Percentiles rank a stretch among this genome's conserved stretches.
Evolutionary conservation across 2,113 vertebrate species (phyloP).

Genomic region (Azemiops feae): DNA sequence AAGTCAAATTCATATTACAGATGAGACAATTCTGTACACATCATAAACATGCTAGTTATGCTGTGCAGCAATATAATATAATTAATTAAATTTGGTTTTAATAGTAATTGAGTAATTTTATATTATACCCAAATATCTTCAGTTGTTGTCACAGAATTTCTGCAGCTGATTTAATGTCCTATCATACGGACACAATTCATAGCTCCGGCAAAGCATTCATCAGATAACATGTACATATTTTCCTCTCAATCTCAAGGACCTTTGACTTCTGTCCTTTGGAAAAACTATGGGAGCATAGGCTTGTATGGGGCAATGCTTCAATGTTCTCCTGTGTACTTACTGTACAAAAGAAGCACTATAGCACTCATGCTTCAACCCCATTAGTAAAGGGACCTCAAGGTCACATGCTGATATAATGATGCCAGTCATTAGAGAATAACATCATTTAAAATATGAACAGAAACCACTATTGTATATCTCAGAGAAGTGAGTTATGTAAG

Average conservation of each 20-base stretch:
- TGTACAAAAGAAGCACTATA: constrained; percentile 36
- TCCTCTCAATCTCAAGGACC: constrained; percentile 1
- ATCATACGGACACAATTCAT: not conserved
- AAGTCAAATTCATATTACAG: not conserved
- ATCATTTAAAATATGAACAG: constrained; percentile 25
- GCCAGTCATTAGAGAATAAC: constrained; percentile 39
- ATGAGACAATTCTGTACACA: not conserved
- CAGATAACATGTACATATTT: constrained; percentile 36
- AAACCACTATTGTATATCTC: constrained; percentile 5
- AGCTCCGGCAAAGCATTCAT: constrained; percentile 24
- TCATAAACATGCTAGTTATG: not conserved
- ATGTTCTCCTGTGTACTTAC: constrained; percentile 27
- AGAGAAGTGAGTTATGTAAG: not conserved
- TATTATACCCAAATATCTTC: not conserved
- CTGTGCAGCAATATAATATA: constrained; percentile 1
- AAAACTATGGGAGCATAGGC: constrained; percentile 13
- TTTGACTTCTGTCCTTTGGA: constrained; percentile 44
- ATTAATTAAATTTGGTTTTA: constrained; percentile 1
- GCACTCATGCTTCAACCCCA: constrained; percentile 40
- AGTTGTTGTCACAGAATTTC: constrained; percentile 38
- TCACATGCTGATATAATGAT: constrained; percentile 49
- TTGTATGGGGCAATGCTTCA: constrained; percentile 36
- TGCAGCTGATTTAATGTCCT: constrained; percentile 32
- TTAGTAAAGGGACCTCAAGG: constrained; percentile 50
- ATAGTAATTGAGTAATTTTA: not conserved